Conservation (phyloP, 2,888 invertebrate genomes). For the Mystacides longicornis region DNA sequence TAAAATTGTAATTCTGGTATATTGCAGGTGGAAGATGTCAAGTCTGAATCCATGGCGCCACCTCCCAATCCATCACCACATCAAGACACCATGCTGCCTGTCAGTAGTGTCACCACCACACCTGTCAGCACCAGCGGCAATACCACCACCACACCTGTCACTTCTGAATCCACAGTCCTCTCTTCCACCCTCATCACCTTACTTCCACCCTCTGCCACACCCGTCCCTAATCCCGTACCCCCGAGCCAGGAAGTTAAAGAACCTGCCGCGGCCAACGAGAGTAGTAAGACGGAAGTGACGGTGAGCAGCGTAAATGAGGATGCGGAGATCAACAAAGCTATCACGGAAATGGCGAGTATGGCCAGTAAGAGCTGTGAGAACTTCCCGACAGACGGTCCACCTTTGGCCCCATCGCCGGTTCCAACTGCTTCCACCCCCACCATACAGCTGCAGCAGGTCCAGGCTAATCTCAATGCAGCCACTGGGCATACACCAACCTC, state of each 20-base stretch:
- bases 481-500: neutral
- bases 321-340: slow-evolving; percentile 8
- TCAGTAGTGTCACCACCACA: neutral
- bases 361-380: slow-evolving; percentile 8
- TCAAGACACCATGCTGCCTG: neutral
- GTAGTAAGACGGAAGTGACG: neutral
- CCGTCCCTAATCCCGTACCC: neutral
- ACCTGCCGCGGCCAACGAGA: neutral
- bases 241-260: neutral
- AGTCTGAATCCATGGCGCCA: slow-evolving; percentile 33
- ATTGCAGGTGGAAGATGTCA: neutral
- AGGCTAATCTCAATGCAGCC: slow-evolving; percentile 20
- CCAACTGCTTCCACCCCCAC: neutral
- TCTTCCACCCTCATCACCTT: neutral
- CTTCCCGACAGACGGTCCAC: slow-evolving; percentile 3
- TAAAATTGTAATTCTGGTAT: too few species aligned
- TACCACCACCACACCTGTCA: neutral
- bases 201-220: neutral
- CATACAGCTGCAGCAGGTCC: slow-evolving; percentile 19
- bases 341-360: slow-evolving; percentile 9
- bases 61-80: slow-evolving; percentile 30
- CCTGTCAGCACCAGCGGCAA: neutral
- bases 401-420: neutral
- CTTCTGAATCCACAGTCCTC: neutral
- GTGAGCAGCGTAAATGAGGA: neutral